Conservation (phyloP, 92 coral and sea anemone species). For the Muricea muricata region DNA sequence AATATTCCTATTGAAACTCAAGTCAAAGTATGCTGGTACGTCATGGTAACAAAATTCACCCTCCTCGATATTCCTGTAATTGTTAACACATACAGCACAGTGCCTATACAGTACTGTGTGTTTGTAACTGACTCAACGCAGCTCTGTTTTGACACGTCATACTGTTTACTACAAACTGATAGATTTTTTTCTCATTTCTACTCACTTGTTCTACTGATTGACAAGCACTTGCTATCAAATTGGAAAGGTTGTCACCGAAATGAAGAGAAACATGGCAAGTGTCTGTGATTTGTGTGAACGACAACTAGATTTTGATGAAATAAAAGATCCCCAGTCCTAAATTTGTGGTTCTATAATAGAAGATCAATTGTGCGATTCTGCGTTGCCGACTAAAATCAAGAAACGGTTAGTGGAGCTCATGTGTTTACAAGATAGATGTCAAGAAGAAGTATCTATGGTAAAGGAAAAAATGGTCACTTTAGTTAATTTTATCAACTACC, state of each 20-base stretch:
- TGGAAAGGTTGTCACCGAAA: constrained; percentile 49
- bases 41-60: not conserved
- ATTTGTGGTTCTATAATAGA: constrained; percentile 24
- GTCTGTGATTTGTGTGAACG: constrained; percentile 10
- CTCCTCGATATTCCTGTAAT: not conserved
- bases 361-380: too few species aligned
- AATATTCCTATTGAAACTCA: constrained; percentile 39
- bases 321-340: constrained; percentile 50
- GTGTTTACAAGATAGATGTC: constrained; percentile 58
- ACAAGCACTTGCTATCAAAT: constrained; percentile 63
- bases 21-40: constrained; percentile 53
- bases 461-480: constrained; percentile 57
- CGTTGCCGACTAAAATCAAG: constrained; percentile 53
- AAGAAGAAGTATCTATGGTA: constrained; percentile 56
- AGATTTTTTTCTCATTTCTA: not conserved
- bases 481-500: not conserved
- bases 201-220: too few species aligned
- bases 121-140: too few species aligned
- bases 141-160: too few species aligned
- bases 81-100: too few species aligned
- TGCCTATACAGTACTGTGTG: too few species aligned
- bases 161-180: too few species aligned
- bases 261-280: constrained; percentile 48
- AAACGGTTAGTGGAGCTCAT: constrained; percentile 48
- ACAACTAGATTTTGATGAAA: constrained; percentile 43